These are phyloP conservation scores for Acipenser ruthenus DNA, from an alignment of 2,797 vertebrate species.

Conservation along the genomic window DNA sequence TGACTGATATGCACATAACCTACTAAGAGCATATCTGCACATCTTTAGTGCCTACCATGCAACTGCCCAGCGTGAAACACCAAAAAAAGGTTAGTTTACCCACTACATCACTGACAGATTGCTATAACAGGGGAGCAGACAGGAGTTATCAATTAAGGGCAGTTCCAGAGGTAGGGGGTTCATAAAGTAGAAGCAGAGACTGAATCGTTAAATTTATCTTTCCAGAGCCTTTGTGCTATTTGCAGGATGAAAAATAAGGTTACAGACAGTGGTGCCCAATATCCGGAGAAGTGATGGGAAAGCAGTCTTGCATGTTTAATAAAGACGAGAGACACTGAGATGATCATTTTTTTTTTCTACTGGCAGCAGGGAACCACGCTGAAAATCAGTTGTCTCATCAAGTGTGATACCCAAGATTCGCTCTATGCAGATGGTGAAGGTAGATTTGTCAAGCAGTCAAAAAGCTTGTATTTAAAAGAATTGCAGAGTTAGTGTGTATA, in stretches of 20 bases:
- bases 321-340: neutral
- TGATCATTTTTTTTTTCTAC: neutral
- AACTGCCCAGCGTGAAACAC: no score
- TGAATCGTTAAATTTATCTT: neutral
- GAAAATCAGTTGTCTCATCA: conserved; percentile 13
- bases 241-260: neutral
- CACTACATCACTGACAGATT: neutral
- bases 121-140: neutral
- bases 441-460: neutral
- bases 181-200: no score
- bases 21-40: no score
- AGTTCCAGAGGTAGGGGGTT: neutral
- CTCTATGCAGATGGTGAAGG: neutral
- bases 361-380: conserved; percentile 1
- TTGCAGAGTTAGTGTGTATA: neutral
- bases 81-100: no score
- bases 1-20: no score
- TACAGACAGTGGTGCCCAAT: neutral
- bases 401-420: neutral
- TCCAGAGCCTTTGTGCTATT: neutral
- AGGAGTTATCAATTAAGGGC: neutral
- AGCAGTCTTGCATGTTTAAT: neutral
- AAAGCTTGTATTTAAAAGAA: neutral
- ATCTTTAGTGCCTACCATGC: no score
- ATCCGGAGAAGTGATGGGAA: neutral